Conservation (phyloP, 92 coral and sea anemone genomes). For the Umimayanthus kanabou region DNA sequence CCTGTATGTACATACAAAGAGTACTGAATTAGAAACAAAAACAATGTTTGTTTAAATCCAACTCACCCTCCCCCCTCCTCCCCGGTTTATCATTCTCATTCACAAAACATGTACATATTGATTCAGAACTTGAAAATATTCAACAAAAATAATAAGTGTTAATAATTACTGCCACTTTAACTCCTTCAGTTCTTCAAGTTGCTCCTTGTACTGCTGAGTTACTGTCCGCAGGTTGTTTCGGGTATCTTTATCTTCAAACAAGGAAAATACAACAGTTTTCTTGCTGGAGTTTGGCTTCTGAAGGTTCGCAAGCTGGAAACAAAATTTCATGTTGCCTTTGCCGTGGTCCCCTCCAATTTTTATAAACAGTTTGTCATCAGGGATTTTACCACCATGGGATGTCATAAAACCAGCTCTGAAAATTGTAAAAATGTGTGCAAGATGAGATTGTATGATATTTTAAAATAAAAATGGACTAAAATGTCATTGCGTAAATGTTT, state of each 20-base stretch:
- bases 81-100: too few relatives aligned
- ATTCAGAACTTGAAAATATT: too few relatives aligned
- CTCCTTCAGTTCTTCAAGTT: slow-evolving; percentile 20
- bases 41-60: too few relatives aligned
- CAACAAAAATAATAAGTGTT: not conserved
- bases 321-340: slow-evolving; percentile 41
- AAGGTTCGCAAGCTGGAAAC: slow-evolving; percentile 36
- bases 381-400: slow-evolving; percentile 37
- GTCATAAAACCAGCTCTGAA: slow-evolving; percentile 25
- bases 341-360: slow-evolving; percentile 43
- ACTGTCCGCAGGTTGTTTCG: slow-evolving; percentile 34
- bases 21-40: too few relatives aligned
- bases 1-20: not conserved
- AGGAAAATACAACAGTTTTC: slow-evolving; percentile 38
- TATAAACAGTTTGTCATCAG: slow-evolving; percentile 34
- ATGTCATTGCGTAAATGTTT: too few relatives aligned
- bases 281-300: slow-evolving; percentile 42
- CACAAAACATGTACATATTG: too few relatives aligned
- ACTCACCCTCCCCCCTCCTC: too few relatives aligned
- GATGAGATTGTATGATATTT: too few relatives aligned
- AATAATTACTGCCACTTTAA: slow-evolving; percentile 24
- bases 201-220: slow-evolving; percentile 20
- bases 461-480: too few relatives aligned
- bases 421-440: not conserved
- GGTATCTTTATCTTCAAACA: slow-evolving; percentile 45